Conservation (phyloP, 2,888 invertebrate species). For the Tuta absoluta region DNA sequence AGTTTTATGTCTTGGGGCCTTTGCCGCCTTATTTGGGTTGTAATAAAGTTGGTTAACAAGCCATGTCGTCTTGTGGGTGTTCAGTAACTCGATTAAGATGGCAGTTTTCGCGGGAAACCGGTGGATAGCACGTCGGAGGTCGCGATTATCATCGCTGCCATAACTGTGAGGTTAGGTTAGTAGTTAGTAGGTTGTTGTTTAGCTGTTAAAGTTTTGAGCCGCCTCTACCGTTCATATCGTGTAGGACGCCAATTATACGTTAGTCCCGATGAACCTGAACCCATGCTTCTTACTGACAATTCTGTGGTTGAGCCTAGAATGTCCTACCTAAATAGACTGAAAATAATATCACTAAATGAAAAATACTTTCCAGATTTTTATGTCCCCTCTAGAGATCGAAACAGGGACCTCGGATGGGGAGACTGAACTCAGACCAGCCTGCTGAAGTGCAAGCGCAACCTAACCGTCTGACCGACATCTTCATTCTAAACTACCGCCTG, state of each 20-base stretch:
- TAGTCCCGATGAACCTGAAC: no score
- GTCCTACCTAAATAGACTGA: no score
- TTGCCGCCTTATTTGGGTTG: constrained; percentile 58
- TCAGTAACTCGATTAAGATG: constrained; percentile 51
- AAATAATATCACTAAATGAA: no score
- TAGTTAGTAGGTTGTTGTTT: constrained; percentile 46
- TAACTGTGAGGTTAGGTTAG: constrained; percentile 46
- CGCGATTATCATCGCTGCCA: constrained; percentile 56
- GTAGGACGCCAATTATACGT: no score
- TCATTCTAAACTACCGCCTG: constrained; percentile 10
- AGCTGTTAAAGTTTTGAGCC: constrained; percentile 32
- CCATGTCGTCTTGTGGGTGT: constrained; percentile 69
- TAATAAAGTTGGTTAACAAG: constrained; percentile 61
- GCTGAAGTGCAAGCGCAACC: constrained; percentile 1
- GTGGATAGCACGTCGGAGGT: constrained; percentile 63
- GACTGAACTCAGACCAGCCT: constrained; percentile 4
- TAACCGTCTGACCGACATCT: constrained; percentile 11
- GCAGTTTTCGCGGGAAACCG: constrained; percentile 57
- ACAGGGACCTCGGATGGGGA: neutral
- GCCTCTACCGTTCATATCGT: no score
- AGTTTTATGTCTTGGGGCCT: constrained; percentile 53
- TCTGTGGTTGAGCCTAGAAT: neutral
- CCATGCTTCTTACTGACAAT: neutral
- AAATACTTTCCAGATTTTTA: no score
- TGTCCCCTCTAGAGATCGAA: no score